Evolutionary conservation across 1,140 invertebrate species (phyloP), one percentile per base, ranked within the genome.

Genomic region (Augochlora pura): DNA sequence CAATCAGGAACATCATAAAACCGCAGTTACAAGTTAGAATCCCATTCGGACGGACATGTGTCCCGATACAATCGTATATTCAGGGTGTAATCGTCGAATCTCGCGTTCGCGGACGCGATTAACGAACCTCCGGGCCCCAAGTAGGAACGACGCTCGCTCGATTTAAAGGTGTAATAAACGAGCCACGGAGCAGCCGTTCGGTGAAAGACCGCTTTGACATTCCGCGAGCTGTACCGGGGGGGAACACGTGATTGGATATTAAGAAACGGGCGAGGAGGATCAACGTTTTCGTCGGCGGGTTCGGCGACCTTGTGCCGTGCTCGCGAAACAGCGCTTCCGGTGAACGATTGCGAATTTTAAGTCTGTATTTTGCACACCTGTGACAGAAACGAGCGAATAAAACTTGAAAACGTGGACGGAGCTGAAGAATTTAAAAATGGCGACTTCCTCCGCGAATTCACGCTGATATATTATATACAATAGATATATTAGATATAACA

Each of bases 21-120:
- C 67, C 75, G 75, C 68, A 77, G 75, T 77, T 77, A 77, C 75
- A 77, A 71, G 59, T 77, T 77, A 77, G 75, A 77, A 77, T 77
- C 42, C 59, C 75, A 77, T 77, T 77, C 75, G 42, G 2, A 5
- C n/a, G 59, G 46, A 42, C 75, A 71, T 71, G 75, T 77, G 75
- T 71, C 75, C 42, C 68, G 75, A 77, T 77, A 71, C 75, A 84
- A 84, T 83, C 57, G 42, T 72, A 68, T 52, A 68, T 78, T 60
- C 65, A n/a, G 59, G 32, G 65, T 25, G 71, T 77, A 77, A 77
- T 77, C 75, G 75, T 71, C 67, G 75, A 71, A 77, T 77, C 75
- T 77, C 71, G 27, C 66, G 27, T 60, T 49, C 66, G 57, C 62
- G 68, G 27, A 68, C 76, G 27, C 69, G 77, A 79, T 79, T 79